Conservation (phyloP, 1,140 invertebrate species). For the Diachasma alloeum region DNA sequence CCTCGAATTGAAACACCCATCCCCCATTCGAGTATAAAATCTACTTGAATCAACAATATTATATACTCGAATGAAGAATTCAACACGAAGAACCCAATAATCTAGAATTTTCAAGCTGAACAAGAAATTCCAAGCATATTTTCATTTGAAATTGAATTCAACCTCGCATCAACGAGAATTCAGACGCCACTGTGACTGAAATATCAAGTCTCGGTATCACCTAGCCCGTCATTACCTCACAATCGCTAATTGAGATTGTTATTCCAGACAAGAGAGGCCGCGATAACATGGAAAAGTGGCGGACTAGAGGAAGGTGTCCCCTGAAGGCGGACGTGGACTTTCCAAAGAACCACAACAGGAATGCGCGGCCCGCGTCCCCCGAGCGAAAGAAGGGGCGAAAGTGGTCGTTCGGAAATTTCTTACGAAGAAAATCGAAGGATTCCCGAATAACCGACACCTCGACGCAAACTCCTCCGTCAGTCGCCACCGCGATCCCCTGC, state of each 20-base stretch:
- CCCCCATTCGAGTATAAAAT: too few species aligned
- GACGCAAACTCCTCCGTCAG: neutral
- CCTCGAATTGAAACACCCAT: too few species aligned
- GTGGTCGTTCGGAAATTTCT: conserved; percentile 78
- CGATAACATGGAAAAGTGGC: conserved; percentile 42
- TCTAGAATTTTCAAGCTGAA: too few species aligned
- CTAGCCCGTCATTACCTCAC: neutral
- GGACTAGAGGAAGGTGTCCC: conserved; percentile 27
- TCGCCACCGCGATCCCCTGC: too few species aligned
- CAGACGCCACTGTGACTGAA: too few species aligned
- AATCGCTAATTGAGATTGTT: neutral
- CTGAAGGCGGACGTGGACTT: conserved; percentile 29
- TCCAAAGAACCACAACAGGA: conserved; percentile 19
- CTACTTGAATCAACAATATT: too few species aligned
- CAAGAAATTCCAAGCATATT: too few species aligned
- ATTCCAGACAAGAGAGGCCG: neutral
- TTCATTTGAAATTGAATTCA: too few species aligned
- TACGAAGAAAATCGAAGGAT: conserved; percentile 70
- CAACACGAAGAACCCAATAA: too few species aligned
- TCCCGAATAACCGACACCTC: conserved; percentile 30
- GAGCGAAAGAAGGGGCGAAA: conserved; percentile 69
- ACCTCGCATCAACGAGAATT: too few species aligned
- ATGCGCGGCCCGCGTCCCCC: neutral
- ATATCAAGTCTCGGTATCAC: too few species aligned
- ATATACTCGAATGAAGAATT: too few species aligned